These are phyloP conservation scores for Chouioia cunea DNA, from an alignment of 2,888 invertebrate species.

Conservation along the genomic window DNA sequence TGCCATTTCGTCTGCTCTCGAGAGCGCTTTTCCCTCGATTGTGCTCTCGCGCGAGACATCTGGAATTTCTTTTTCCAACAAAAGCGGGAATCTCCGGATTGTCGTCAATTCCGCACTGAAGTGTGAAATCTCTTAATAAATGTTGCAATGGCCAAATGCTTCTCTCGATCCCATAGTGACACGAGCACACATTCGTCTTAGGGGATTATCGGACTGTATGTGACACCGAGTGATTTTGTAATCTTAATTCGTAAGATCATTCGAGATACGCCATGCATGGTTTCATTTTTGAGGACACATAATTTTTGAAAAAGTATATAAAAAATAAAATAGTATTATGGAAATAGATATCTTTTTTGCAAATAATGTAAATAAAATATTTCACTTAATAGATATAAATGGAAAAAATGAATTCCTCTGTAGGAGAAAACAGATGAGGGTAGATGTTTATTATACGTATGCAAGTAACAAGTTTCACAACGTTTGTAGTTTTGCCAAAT, in stretches of 20 bases:
- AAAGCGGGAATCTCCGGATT: constrained; percentile 30
- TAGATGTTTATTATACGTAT: too few species aligned
- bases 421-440: too few species aligned
- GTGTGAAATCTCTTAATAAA: constrained; percentile 43
- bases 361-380: too few species aligned
- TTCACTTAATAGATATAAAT: too few species aligned
- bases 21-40: too few species aligned
- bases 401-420: too few species aligned
- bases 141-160: constrained; percentile 6
- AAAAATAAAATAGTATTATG: too few species aligned
- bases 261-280: not conserved
- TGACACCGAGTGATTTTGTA: constrained; percentile 1
- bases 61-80: constrained; percentile 39
- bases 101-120: constrained; percentile 20
- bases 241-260: constrained; percentile 5
- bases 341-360: too few species aligned
- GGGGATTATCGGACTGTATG: not conserved
- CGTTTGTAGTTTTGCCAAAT: too few species aligned
- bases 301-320: too few species aligned
- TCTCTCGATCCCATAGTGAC: not conserved
- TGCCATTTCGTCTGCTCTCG: constrained; percentile 5
- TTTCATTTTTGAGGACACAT: too few species aligned
- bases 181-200: not conserved
- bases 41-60: constrained; percentile 23
- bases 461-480: too few species aligned